A percentile compares a stretch with the other conserved stretches of the same genome.
These are phyloP conservation scores for Hemiprocne comata DNA, from an alignment of 2,113 vertebrate species.

Conservation along the genomic window DNA sequence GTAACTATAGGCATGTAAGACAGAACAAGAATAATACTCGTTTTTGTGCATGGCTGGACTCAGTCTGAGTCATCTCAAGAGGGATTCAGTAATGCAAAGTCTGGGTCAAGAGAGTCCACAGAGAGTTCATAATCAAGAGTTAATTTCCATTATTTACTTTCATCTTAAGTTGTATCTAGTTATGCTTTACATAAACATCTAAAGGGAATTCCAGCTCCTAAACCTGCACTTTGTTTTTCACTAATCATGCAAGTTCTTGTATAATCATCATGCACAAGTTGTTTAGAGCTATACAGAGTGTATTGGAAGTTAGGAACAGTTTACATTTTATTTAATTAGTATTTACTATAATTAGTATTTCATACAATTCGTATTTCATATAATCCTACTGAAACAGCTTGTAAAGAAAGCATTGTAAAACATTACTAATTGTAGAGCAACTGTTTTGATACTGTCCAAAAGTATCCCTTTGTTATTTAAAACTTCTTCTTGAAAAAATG, in stretches of 20 bases:
- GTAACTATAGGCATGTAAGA: background rate
- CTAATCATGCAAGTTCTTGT: background rate
- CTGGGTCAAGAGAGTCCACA: background rate
- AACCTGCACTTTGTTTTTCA: background rate
- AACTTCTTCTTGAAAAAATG: background rate
- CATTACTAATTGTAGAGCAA: background rate
- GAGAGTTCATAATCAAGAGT: background rate
- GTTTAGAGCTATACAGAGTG: background rate
- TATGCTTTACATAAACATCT: background rate
- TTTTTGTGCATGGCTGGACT: background rate
- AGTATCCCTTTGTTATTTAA: background rate
- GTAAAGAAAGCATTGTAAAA: background rate
- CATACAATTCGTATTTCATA: background rate
- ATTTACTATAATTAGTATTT: background rate
- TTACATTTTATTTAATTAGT: background rate
- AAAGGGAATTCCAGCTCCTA: background rate
- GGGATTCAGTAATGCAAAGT: background rate
- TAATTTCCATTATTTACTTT: conserved; percentile 10
- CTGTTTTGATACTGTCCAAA: background rate
- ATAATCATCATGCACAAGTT: accelerated
- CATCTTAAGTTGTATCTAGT: background rate
- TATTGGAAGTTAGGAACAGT: background rate
- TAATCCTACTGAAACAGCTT: background rate
- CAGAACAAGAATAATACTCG: background rate
- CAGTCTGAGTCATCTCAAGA: background rate